Percentiles rank a stretch among this genome's conserved stretches.
Evolutionary conservation across 2,113 vertebrate species (phyloP).

Genomic region (Penelope pileata): DNA sequence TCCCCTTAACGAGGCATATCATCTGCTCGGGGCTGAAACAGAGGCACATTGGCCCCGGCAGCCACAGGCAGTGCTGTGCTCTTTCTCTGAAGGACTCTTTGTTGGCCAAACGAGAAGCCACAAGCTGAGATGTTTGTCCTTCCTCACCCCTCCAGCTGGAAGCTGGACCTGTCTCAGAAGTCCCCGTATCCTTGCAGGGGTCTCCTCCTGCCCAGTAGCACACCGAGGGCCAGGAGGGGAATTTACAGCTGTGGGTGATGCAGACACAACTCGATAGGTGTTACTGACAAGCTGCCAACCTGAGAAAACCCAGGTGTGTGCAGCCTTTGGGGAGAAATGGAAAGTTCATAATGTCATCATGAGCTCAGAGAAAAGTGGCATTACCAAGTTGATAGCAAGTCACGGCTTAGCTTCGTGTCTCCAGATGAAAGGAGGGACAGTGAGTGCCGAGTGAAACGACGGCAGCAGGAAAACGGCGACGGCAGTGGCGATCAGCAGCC

Average conservation of each 20-base stretch:
- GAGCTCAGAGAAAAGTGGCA: background rate
- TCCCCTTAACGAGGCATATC: background rate
- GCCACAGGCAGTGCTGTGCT: background rate
- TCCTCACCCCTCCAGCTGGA: background rate
- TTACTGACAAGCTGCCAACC: background rate
- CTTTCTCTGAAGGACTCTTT: background rate
- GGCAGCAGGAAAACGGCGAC: background rate
- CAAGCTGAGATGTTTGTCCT: background rate
- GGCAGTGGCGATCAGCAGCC: background rate
- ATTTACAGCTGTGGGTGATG: background rate
- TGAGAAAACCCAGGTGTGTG: background rate
- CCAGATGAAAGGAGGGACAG: background rate
- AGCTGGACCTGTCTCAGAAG: background rate
- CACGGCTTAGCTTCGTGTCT: fast-evolving
- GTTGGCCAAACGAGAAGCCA: background rate
- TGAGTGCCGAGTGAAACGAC: background rate
- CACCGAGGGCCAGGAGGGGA: background rate
- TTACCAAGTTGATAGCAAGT: background rate
- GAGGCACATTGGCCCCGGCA: background rate
- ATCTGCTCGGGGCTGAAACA: background rate
- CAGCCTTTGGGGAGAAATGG: background rate
- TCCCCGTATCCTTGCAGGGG: too few relatives aligned
- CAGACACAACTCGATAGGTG: background rate
- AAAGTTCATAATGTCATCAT: background rate
- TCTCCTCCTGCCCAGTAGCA: background rate